Conservation (phyloP, 2,797 vertebrate genomes). For the Pterois miles region DNA sequence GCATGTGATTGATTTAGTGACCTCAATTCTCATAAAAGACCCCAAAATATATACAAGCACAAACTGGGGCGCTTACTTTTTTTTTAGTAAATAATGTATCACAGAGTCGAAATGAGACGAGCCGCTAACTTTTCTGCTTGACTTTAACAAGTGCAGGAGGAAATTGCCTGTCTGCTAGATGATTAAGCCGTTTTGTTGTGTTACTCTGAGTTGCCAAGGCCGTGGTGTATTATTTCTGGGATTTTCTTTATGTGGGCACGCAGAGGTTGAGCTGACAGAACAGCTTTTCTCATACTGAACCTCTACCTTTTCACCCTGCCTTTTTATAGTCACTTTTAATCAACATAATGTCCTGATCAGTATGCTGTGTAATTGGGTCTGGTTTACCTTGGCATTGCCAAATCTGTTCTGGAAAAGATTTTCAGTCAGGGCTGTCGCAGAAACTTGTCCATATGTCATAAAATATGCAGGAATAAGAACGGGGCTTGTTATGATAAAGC, state of each 20-base stretch:
- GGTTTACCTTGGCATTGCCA: conserved; percentile 1
- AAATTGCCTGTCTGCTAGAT: conserved; percentile 33
- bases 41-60: not conserved
- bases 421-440: not conserved
- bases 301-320: conserved; percentile 25
- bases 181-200: conserved; percentile 40
- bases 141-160: conserved; percentile 30
- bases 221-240: conserved; percentile 4
- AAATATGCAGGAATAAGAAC: not conserved
- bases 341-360: conserved; percentile 31
- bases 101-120: conserved; percentile 18
- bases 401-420: conserved; percentile 2
- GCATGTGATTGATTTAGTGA: conserved; percentile 1
- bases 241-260: conserved; percentile 13
- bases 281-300: conserved; percentile 42
- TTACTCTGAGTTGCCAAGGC: conserved; percentile 32
- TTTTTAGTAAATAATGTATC: conserved; percentile 32
- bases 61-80: not conserved
- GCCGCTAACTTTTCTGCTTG: conserved; percentile 19
- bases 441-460: not conserved
- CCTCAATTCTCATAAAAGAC: conserved; percentile 24
- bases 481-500: not conserved
- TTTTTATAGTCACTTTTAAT: conserved; percentile 41
- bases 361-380: conserved; percentile 14
- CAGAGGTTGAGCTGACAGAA: conserved; percentile 38